These are phyloP conservation scores for Sinocyclocheilus grahami DNA, from an alignment of 2,113 vertebrate species.

Conservation along the genomic window DNA sequence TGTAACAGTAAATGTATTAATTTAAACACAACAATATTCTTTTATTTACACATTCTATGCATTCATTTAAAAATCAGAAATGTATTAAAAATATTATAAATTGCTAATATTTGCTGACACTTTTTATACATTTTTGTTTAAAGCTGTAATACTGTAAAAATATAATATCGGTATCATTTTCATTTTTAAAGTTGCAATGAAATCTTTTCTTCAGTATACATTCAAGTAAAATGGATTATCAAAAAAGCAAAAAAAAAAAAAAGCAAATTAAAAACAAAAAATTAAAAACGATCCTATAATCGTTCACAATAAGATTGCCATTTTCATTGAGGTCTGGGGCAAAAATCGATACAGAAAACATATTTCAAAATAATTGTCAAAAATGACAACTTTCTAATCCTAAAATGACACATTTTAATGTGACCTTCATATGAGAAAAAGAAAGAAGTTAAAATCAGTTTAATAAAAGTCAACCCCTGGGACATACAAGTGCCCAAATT, in stretches of 20 bases:
- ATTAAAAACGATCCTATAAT: background rate
- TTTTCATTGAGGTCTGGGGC: background rate
- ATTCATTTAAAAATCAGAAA: too few species aligned
- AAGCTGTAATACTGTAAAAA: background rate
- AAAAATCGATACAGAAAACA: background rate
- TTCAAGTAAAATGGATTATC: background rate
- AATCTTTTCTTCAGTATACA: background rate
- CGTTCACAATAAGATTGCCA: background rate
- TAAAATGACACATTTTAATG: background rate
- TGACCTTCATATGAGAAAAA: background rate
- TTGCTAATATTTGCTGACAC: background rate
- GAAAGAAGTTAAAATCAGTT: background rate
- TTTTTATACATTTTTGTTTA: background rate
- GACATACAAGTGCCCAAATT: background rate
- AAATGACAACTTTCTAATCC: background rate
- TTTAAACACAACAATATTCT: too few species aligned
- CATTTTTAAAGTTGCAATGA: background rate
- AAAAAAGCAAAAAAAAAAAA: background rate
- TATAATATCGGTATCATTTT: background rate
- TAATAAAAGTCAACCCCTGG: background rate
- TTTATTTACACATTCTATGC: too few species aligned
- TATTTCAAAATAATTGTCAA: background rate
- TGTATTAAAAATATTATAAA: background rate
- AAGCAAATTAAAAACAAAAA: too few species aligned
- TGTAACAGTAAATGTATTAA: too few species aligned